Base-by-base conservation (phyloP, 2,888 invertebrate species). In the Caenorhabditis sp. region DNA sequence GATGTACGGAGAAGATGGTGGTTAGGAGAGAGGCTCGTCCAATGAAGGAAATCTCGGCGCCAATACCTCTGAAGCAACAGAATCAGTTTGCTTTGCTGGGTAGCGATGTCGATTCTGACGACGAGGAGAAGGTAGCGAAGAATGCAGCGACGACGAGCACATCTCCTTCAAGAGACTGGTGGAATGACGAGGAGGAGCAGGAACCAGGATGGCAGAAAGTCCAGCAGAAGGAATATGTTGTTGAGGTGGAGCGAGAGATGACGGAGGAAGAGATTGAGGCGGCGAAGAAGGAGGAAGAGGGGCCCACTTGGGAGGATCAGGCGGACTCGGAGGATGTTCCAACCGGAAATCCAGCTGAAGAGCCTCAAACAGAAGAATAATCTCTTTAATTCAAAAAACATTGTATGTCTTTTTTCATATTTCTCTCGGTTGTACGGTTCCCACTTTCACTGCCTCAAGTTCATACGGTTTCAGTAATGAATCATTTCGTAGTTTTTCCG, bases 31-130 rank as follows among this genome's bases (percentile, higher is more conserved):
- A 80, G 44, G 59, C 77, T 22, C 63, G 73, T 47, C 76, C 84
- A 1, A 28, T 58, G 22, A 84, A 69, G 69, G 75, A 74, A 79
- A 64, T 82, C 8, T 41, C 70, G 7, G 77, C 64, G 5, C 76
- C 84, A 1, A 61, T 54, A 0, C 86, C 86, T 4, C 14, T 85
- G 12, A 75, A 75, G 16, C 84, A 86, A 19, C 16, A 41, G 2
- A 86, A 86, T 24, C 58, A 68, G 19, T 86, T 85, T 41, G 54
- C 85, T 38, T 26, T 80, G 0, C 69, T 87, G 6, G 75, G 82
- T 16, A 83, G 84, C 19, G 85, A 84, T 49, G 69, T 64, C 26
- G 87, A 87, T 49, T 77, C 66, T 0, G 87, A 85, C 7, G 70
- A 80, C 10, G 80, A 85, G 28, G 44, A 41, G 8, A 24, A 63